Conservation (phyloP, 2,113 vertebrate species). For the Cebidichthys violaceus region DNA sequence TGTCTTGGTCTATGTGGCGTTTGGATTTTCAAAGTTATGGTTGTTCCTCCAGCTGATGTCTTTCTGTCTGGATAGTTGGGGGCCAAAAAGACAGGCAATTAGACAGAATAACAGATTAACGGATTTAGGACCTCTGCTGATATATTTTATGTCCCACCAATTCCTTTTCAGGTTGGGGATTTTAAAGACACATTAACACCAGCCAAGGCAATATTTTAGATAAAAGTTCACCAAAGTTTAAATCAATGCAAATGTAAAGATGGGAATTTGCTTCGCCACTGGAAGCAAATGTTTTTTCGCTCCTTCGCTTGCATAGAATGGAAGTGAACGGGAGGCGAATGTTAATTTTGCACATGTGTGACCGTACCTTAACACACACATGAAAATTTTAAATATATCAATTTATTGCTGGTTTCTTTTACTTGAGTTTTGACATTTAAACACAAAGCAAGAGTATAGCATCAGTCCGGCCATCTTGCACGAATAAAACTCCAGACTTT, state of each 20-base stretch:
- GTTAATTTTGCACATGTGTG: background rate
- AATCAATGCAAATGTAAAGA: background rate
- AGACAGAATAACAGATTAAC: background rate
- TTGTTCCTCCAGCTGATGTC: slow-evolving; percentile 12
- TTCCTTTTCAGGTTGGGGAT: background rate
- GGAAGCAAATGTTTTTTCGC: no score
- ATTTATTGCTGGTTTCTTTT: slow-evolving; percentile 11
- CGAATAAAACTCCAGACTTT: slow-evolving; percentile 18
- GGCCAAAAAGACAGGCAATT: slow-evolving; percentile 5
- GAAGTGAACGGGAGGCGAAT: no score
- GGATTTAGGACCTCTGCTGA: slow-evolving; percentile 8
- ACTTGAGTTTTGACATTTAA: slow-evolving; percentile 34
- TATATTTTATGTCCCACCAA: background rate
- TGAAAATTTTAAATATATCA: background rate
- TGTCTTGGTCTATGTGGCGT: slow-evolving; percentile 4
- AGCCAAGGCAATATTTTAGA: background rate
- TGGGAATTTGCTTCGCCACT: background rate
- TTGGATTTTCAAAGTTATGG: slow-evolving; percentile 8
- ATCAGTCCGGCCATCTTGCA: slow-evolving; percentile 37
- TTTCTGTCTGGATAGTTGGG: slow-evolving; percentile 18
- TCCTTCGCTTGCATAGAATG: background rate
- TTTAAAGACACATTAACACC: background rate
- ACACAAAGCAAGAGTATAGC: slow-evolving; percentile 18
- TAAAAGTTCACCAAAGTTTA: background rate
- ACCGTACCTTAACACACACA: no score